Evolutionary conservation across 2,888 invertebrate species (phyloP).

Genomic region (Branchipolynoe longqiensis): DNA sequence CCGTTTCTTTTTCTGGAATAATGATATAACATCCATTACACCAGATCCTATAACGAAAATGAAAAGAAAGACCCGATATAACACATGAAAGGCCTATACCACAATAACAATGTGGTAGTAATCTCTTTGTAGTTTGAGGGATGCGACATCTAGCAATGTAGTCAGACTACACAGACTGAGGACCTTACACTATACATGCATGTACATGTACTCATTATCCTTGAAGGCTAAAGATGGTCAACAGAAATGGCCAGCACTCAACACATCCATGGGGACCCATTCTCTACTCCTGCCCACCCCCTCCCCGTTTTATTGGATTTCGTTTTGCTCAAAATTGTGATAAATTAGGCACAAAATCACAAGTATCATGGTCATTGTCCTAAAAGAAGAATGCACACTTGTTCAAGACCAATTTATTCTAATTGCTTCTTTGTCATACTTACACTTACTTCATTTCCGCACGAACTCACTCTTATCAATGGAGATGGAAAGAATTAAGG

Average conservation of each 20-base stretch:
- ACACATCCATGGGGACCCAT: not conserved
- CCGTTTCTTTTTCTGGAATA: too few species aligned
- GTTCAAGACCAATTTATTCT: too few species aligned
- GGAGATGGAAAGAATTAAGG: too few species aligned
- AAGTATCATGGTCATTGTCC: too few species aligned
- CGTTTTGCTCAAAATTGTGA: not conserved
- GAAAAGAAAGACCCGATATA: not conserved
- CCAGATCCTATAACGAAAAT: too few species aligned
- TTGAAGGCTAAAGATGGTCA: not conserved
- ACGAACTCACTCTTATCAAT: too few species aligned
- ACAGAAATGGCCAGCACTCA: slow-evolving; percentile 3
- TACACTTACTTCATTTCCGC: too few species aligned
- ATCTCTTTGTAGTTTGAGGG: slow-evolving; percentile 13
- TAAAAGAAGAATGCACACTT: too few species aligned
- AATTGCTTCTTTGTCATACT: too few species aligned
- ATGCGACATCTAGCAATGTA: slow-evolving; percentile 18
- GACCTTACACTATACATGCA: slow-evolving; percentile 3
- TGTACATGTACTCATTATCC: not conserved
- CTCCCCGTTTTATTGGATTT: too few species aligned
- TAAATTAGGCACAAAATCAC: too few species aligned
- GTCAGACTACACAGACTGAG: not conserved
- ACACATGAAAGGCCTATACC: not conserved
- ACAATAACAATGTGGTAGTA: not conserved
- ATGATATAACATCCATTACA: too few species aligned
- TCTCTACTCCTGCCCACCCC: not conserved